Percentiles rank a stretch among this genome's conserved stretches.
Evolutionary conservation across 2,888 invertebrate genomes (phyloP).

Genomic region (Lepidocyrtoides sp.): DNA sequence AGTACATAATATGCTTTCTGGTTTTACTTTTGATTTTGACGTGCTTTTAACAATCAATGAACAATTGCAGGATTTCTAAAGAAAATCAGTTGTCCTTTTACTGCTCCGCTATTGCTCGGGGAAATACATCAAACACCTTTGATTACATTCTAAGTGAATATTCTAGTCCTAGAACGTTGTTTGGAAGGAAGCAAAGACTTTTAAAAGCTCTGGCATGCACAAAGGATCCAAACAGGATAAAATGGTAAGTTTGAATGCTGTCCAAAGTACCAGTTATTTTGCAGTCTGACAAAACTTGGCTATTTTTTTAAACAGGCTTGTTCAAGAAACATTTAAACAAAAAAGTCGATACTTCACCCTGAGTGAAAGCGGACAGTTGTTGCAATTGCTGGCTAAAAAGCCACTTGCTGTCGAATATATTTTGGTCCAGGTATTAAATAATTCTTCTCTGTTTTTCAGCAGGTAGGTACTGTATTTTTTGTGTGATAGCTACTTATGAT

Average conservation of each 20-base stretch:
- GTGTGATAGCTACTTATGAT: too few relatives aligned
- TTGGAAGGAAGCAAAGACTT: constrained; percentile 59
- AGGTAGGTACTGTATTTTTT: too few relatives aligned
- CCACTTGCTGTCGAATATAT: not conserved
- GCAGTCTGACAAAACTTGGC: not conserved
- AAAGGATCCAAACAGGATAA: constrained; percentile 6
- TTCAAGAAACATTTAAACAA: constrained; percentile 26
- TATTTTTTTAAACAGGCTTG: constrained; percentile 23
- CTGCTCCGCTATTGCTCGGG: constrained; percentile 21
- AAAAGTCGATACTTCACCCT: not conserved
- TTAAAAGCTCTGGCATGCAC: constrained; percentile 56
- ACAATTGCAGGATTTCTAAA: constrained; percentile 30
- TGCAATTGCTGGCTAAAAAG: constrained; percentile 38
- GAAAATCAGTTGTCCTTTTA: constrained; percentile 51
- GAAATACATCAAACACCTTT: not conserved
- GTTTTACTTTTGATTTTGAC: not conserved
- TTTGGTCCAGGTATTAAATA: not conserved
- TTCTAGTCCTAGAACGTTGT: constrained; percentile 39
- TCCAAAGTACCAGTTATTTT: too few relatives aligned
- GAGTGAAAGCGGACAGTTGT: constrained; percentile 11
- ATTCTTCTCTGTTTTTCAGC: constrained; percentile 40
- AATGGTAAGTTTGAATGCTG: constrained; percentile 38
- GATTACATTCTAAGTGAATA: constrained; percentile 10
- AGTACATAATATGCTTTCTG: not conserved
- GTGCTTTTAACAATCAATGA: too few relatives aligned